Conservation (phyloP, 2,797 vertebrate genomes). For the Anniella stebbinsi region DNA sequence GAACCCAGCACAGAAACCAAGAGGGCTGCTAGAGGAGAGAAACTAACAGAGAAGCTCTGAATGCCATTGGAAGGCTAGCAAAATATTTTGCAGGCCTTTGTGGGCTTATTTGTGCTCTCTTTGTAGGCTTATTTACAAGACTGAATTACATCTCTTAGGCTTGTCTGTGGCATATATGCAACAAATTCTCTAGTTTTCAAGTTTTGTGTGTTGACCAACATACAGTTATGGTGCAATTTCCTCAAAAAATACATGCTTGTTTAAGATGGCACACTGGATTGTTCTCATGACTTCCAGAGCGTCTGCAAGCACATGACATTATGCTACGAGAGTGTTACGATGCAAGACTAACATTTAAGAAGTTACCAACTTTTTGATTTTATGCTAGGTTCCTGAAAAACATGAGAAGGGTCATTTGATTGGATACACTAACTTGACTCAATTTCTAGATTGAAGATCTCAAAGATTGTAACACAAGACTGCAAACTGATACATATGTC, state of each 20-base stretch:
- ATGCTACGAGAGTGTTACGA: not conserved
- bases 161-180: not conserved
- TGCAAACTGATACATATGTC: not conserved
- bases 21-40: no score
- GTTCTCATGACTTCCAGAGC: not conserved
- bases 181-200: not conserved
- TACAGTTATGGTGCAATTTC: not conserved
- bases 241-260: not conserved
- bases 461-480: not conserved
- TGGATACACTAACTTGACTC: not conserved
- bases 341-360: not conserved
- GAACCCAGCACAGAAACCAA: not conserved
- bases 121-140: not conserved
- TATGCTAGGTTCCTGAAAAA: not conserved
- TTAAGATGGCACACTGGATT: not conserved
- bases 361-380: not conserved
- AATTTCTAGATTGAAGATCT: not conserved
- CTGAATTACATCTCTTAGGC: not conserved
- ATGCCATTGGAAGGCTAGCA: not conserved
- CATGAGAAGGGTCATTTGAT: not conserved
- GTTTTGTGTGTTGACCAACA: not conserved
- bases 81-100: no score
- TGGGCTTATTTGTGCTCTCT: not conserved
- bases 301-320: not conserved
- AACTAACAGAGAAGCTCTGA: not conserved